Conservation (phyloP, 2,888 invertebrate species). For the Euplagia quadripunctaria region DNA sequence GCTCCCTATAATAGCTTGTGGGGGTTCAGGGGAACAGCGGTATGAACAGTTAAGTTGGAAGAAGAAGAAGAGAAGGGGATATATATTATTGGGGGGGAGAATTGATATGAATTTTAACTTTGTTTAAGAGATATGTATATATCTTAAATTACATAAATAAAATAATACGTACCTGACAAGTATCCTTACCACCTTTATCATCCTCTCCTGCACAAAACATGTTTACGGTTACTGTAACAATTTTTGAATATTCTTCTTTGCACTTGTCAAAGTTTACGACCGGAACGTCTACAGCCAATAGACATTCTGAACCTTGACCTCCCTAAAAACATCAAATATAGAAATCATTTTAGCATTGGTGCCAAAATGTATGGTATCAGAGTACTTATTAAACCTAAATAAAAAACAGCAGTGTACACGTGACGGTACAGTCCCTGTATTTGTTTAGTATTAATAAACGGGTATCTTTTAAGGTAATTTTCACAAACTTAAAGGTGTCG, state of each 20-base stretch:
- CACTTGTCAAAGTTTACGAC: neutral
- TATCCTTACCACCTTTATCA: neutral
- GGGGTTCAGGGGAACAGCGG: no score
- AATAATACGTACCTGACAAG: neutral
- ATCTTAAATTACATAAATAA: neutral
- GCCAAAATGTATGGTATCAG: no score
- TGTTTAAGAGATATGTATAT: neutral
- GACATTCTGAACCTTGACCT: neutral
- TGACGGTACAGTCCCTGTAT: no score
- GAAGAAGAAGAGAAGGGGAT: no score
- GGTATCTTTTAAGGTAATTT: no score
- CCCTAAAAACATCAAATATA: neutral
- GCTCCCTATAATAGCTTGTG: no score
- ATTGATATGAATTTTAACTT: neutral
- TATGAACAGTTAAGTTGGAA: no score
- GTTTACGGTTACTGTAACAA: neutral
- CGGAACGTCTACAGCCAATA: neutral
- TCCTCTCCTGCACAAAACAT: neutral
- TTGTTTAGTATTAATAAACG: no score
- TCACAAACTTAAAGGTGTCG: no score
- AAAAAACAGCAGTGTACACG: no score
- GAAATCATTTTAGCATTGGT: neutral
- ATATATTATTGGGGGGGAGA: no score
- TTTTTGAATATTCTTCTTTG: neutral
- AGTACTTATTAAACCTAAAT: no score